Evolutionary conservation across 2,797 vertebrate species (phyloP).

Genomic region (Anguilla anguilla): DNA sequence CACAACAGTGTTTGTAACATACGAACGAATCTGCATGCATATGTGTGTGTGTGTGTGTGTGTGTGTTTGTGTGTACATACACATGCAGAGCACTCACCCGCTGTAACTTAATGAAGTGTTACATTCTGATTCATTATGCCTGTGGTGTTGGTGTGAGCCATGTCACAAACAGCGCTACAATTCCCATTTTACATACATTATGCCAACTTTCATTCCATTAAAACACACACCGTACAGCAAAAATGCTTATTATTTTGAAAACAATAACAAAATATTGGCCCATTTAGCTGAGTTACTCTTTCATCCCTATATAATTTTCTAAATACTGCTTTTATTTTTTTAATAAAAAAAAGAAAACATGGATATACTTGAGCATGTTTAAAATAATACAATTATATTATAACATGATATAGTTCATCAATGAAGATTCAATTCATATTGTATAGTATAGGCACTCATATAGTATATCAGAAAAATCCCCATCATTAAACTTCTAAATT

Average conservation of each 20-base stretch:
- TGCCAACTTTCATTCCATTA: not conserved
- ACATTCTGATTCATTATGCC: not conserved
- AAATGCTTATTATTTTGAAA: not conserved
- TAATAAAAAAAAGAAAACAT: not conserved
- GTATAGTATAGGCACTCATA: too few species aligned
- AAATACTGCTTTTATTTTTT: not conserved
- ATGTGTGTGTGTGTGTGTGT: too few species aligned
- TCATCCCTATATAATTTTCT: not conserved
- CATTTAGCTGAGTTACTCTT: not conserved
- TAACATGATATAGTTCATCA: not conserved
- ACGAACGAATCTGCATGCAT: too few species aligned
- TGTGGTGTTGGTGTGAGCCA: not conserved
- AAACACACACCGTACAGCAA: not conserved
- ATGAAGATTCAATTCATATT: not conserved
- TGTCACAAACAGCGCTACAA: not conserved
- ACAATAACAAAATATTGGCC: not conserved
- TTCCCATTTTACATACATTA: not conserved
- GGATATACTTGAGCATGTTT: not conserved
- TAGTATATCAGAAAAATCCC: not conserved
- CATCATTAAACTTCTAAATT: not conserved
- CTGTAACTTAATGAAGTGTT: not conserved
- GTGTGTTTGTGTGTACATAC: too few species aligned
- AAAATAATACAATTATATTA: not conserved
- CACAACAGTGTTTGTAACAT: not conserved
- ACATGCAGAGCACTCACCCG: not conserved